A percentile compares a stretch with the other conserved stretches of the same genome.
phyloP scores from a whole-genome alignment of 2,113 vertebrate species.

The Megaleporinus macrocephalus region DNA sequence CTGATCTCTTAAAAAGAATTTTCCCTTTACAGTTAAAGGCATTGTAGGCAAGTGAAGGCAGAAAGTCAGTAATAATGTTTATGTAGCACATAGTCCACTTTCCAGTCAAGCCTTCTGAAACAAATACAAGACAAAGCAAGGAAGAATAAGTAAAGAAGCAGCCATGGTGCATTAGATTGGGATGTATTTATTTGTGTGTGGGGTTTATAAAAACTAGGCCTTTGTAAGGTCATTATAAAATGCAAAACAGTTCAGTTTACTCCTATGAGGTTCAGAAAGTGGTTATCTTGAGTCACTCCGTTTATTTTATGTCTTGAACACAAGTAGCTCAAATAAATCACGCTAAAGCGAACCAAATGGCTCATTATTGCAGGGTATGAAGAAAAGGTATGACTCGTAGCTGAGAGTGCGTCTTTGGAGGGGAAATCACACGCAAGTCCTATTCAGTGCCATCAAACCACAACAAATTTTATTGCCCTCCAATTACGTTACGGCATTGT shows the following conservation, averaged over 20 bases:
- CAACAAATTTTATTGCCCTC: neutral
- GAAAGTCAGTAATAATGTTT: neutral
- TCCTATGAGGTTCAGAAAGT: neutral
- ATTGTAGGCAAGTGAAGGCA: neutral
- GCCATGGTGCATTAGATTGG: neutral
- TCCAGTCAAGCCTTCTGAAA: neutral
- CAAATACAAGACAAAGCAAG: neutral
- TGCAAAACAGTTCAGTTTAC: neutral
- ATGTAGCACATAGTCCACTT: neutral
- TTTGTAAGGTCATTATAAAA: neutral
- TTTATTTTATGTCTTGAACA: neutral
- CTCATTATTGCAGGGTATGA: neutral
- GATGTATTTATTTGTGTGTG: neutral
- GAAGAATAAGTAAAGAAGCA: neutral
- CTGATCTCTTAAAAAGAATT: neutral
- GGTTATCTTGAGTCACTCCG: neutral
- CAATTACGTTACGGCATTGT: neutral
- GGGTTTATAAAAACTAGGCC: neutral
- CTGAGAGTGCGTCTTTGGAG: constrained; percentile 1
- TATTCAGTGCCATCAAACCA: neutral
- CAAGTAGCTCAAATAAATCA: neutral
- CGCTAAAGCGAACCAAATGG: constrained; percentile 3
- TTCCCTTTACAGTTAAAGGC: neutral
- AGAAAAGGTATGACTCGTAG: neutral
- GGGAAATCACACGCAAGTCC: neutral